phyloP scores from a whole-genome alignment of 2,888 invertebrate genomes.

The Mylabris sibirica region DNA sequence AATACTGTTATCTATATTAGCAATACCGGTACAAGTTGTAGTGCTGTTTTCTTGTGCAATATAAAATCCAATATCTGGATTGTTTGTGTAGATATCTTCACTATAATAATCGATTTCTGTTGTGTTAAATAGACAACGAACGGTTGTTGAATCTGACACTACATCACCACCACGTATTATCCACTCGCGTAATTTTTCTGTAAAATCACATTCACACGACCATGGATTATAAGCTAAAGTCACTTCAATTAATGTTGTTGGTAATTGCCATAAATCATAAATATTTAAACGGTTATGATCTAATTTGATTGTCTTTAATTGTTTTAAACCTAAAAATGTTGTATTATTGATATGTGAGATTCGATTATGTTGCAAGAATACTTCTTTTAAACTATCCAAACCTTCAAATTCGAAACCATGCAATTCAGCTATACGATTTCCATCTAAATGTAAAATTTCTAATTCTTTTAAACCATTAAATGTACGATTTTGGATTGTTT shows the following conservation, averaged over 20 bases:
- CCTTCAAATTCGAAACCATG: conserved; percentile 84
- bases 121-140: conserved; percentile 74
- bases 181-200: conserved; percentile 79
- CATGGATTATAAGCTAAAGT: conserved; percentile 78
- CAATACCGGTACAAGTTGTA: conserved; percentile 68
- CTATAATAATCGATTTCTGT: conserved; percentile 68
- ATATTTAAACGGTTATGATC: conserved; percentile 76
- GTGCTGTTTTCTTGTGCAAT: conserved; percentile 69
- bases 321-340: conserved; percentile 73
- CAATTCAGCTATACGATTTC: conserved; percentile 73
- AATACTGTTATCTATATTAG: conserved; percentile 73
- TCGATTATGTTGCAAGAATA: conserved; percentile 78
- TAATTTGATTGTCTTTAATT: conserved; percentile 71
- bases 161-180: conserved; percentile 72
- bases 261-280: conserved; percentile 77
- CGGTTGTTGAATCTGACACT: conserved; percentile 70
- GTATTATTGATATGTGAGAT: conserved; percentile 74
- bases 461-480: conserved; percentile 84
- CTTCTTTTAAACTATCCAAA: conserved; percentile 73
- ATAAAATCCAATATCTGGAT: conserved; percentile 69
- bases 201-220: conserved; percentile 84
- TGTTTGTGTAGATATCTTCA: conserved; percentile 67
- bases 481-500: conserved; percentile 80
- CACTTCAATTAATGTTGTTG: conserved; percentile 69
- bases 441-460: conserved; percentile 77